Evolutionary conservation across 2,888 invertebrate species (phyloP).

Genomic region (Tipula unca): DNA sequence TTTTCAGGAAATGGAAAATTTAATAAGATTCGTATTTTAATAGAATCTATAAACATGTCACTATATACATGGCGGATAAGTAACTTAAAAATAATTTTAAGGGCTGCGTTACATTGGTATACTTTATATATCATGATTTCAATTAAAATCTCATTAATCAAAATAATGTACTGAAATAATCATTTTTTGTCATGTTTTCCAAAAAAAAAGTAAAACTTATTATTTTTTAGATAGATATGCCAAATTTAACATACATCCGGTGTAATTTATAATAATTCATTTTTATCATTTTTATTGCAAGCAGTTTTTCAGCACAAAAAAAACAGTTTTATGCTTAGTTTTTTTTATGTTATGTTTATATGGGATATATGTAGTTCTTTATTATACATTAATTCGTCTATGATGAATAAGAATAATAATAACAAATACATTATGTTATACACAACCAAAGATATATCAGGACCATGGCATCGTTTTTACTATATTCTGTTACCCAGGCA

Average conservation of each 20-base stretch:
- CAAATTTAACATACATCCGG: neutral
- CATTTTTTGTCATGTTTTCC: neutral
- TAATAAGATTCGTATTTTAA: neutral
- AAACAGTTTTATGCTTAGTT: neutral
- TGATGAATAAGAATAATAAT: neutral
- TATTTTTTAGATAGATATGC: neutral
- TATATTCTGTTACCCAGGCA: neutral
- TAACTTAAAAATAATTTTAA: neutral
- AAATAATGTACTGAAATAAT: neutral
- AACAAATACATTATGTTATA: neutral
- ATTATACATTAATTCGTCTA: neutral
- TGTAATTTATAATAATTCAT: neutral
- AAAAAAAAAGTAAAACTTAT: neutral
- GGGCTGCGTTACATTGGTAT: neutral
- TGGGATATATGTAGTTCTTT: neutral
- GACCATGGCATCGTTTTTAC: neutral
- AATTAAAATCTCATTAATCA: neutral
- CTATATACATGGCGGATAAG: neutral
- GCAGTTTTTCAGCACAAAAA: neutral
- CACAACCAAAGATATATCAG: neutral
- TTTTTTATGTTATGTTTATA: neutral
- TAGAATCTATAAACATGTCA: too few relatives aligned
- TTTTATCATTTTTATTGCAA: neutral
- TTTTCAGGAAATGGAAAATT: neutral
- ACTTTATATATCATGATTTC: neutral